Percentiles rank a stretch among this genome's conserved stretches.
Conservation (phyloP, 2,797 vertebrate genomes). For the Oryzias dopingdopingensis region DNA sequence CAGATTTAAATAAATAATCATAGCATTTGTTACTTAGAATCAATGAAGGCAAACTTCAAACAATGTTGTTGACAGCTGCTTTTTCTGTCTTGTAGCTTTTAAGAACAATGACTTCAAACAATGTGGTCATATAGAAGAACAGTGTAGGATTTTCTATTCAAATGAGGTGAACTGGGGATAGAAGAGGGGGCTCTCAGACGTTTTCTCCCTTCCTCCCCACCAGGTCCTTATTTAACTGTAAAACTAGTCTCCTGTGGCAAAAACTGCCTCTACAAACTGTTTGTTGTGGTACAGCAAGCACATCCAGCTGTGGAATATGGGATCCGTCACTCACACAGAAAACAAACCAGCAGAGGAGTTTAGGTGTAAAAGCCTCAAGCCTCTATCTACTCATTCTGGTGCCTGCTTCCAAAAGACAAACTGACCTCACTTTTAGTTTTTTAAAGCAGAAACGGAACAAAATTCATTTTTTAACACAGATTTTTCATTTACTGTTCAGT, state of each 20-base stretch:
- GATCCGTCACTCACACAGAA: constrained; percentile 39
- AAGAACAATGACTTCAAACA: constrained; percentile 34
- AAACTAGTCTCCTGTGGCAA: constrained; percentile 65
- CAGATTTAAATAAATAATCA: too few species aligned
- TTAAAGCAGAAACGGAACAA: constrained; percentile 4
- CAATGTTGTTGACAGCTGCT: constrained; percentile 8
- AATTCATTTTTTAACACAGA: background rate
- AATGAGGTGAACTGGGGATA: background rate
- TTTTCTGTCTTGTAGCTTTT: too few species aligned
- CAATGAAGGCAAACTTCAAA: too few species aligned
- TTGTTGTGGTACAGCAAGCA: constrained; percentile 67
- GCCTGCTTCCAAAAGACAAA: background rate
- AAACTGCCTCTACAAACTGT: constrained; percentile 43
- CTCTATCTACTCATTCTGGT: background rate
- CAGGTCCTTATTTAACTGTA: constrained; percentile 57
- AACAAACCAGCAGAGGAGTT: background rate
- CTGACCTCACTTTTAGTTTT: background rate
- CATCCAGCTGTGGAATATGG: constrained; percentile 72
- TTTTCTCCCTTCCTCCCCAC: constrained; percentile 30
- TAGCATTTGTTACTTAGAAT: too few species aligned
- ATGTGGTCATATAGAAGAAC: constrained; percentile 25
- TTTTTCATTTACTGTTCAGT: constrained; percentile 33
- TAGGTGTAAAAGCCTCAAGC: constrained; percentile 1
- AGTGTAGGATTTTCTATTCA: constrained; percentile 23
- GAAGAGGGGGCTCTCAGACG: too few species aligned